Evolutionary conservation across 2,888 invertebrate species (phyloP), one percentile per base, ranked within the genome.

Genomic region (Andrena bicolor): DNA sequence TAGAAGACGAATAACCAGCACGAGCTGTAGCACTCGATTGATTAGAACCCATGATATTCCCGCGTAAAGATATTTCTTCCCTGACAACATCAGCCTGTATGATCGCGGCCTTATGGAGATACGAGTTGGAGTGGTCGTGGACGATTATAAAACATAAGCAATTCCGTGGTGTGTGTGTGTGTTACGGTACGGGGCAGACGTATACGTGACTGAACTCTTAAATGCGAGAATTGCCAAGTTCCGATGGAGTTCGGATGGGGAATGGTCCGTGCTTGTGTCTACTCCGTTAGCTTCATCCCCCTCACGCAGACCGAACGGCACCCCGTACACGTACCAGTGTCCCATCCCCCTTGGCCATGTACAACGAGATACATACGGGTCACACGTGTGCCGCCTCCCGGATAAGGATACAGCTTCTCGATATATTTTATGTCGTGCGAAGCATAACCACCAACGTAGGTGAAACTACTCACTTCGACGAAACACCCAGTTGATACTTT

Each of bases 161-260:
- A 86, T 88, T 87, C 82, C 76, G 80, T 78, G 86, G 30, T 30
- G 30, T 30, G 30, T 30, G 75, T 80, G 82, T 84, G 75, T 63
- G 87, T 82, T 82, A 83, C 41, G 51, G 76, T 58, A 64, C 51
- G 71, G 76, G 83, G 83, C 51, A 58, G 76, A 66, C 64, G 58
- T 86, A 86, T 90, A 91, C 92, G 92, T 92, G 92, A 91, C 86
- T 82, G 86, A 91, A 92, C 89, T 92, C 79, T 87, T 89, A 88
- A 91, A 88, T 85, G 83, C 76, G 75, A 83, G 88, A 90, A 89
- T 90, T 86, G 84, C 87, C 73, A 87, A 88, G 86, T 89, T 90
- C 82, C 80, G 86, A 83, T 86, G 77, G 85, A 89, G 87, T 87
- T 89, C 76, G 65, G 87, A 83, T 82, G 82, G 83, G 83, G 83